phyloP scores from a whole-genome alignment of 2,888 invertebrate species.

The Drosophila flavopinicola region DNA sequence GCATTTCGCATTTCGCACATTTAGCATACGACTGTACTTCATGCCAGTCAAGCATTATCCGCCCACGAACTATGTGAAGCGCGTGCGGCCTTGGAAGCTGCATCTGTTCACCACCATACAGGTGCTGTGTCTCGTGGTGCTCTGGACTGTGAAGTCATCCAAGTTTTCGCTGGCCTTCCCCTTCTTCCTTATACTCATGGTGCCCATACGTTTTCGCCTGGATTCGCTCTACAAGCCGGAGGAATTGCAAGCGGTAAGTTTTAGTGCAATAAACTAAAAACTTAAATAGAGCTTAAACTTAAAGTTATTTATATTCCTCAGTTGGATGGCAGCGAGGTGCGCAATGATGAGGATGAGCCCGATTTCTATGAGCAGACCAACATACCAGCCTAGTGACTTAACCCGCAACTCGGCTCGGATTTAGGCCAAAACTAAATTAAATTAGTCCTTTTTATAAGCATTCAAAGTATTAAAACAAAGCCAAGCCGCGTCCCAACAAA shows the following conservation, averaged over 20 bases:
- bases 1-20: no score
- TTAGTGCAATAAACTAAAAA: background rate
- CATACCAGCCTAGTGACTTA: constrained; percentile 88
- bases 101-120: constrained; percentile 95
- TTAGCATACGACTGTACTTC: constrained; percentile 91
- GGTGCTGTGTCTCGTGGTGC: constrained; percentile 89
- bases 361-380: constrained; percentile 97
- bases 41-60: constrained; percentile 99
- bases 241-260: constrained; percentile 93
- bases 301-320: constrained; percentile 80
- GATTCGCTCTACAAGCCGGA: constrained; percentile 90
- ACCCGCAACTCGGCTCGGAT: constrained; percentile 13
- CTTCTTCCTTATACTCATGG: constrained; percentile 96
- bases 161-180: constrained; percentile 95
- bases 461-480: constrained; percentile 72
- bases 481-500: constrained; percentile 43
- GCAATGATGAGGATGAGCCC: constrained; percentile 93
- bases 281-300: background rate
- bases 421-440: constrained; percentile 49
- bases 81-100: constrained; percentile 96
- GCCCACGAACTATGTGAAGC: constrained; percentile 93
- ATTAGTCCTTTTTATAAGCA: constrained; percentile 54
- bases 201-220: constrained; percentile 92
- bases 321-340: constrained; percentile 93
- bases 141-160: constrained; percentile 96